phyloP scores from a whole-genome alignment of 2,797 vertebrate genomes.

The Galaxias olidus region DNA sequence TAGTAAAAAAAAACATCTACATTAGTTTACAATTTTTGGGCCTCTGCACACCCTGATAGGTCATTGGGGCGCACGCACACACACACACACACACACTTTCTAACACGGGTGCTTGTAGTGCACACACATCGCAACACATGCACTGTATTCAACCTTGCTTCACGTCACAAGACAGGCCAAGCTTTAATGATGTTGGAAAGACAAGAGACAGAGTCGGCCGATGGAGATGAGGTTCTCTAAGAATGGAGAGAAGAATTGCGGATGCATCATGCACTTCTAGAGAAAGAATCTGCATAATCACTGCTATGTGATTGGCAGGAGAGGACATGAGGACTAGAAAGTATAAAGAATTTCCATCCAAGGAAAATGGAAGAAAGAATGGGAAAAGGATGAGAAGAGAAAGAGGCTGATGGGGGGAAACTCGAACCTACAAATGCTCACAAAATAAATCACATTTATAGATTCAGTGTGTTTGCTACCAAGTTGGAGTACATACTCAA shows the following conservation, averaged over 20 bases:
- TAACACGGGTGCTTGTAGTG: too few relatives aligned
- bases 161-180: slow-evolving; percentile 53
- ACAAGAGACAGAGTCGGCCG: slow-evolving; percentile 22
- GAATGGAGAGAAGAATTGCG: slow-evolving; percentile 41
- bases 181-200: slow-evolving; percentile 55
- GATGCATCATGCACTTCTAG: slow-evolving; percentile 62
- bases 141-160: slow-evolving; percentile 38
- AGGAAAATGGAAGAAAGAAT: background rate
- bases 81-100: background rate
- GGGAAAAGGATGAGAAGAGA: background rate
- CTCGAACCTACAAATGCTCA: too few relatives aligned
- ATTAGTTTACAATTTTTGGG: background rate
- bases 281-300: slow-evolving; percentile 68
- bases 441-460: too few relatives aligned
- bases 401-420: background rate
- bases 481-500: too few relatives aligned
- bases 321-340: slow-evolving; percentile 36
- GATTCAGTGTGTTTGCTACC: too few relatives aligned
- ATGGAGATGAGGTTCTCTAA: slow-evolving; percentile 56
- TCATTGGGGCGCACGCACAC: background rate
- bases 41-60: too few relatives aligned
- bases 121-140: slow-evolving; percentile 1
- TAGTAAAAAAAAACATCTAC: background rate
- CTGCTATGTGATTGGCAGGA: slow-evolving; percentile 74
- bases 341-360: background rate